Conservation (phyloP, 2,888 invertebrate species). For the Kuschelorhynchus macadamiae region DNA sequence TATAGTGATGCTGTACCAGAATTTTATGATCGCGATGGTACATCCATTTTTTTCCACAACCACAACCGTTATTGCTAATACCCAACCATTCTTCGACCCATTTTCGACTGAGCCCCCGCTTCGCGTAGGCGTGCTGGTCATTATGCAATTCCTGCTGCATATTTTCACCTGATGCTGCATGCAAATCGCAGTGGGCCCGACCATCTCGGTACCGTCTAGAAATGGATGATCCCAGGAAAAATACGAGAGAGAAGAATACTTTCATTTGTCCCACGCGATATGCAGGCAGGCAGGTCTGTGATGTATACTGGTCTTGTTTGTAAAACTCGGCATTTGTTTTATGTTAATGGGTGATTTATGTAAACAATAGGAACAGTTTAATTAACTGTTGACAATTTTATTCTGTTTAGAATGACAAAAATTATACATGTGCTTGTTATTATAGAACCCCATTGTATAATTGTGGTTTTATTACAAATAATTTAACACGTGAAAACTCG, state of each 20-base stretch:
- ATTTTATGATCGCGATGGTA: too few relatives aligned
- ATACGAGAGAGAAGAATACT: conserved; percentile 34
- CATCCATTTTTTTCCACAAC: too few relatives aligned
- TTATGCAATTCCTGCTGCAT: conserved; percentile 45
- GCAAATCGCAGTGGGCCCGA: conserved; percentile 41
- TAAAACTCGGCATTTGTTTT: conserved; percentile 8
- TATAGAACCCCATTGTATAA: too few relatives aligned
- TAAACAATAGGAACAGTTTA: too few relatives aligned
- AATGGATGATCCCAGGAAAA: conserved; percentile 43
- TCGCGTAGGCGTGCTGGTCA: conserved; percentile 32
- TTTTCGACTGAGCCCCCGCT: conserved; percentile 9
- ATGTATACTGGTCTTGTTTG: conserved; percentile 21
- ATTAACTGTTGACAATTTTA: too few relatives aligned
- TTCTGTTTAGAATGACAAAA: too few relatives aligned
- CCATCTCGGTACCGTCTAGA: conserved; percentile 42
- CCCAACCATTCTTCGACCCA: conserved; percentile 11
- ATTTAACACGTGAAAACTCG: too few relatives aligned
- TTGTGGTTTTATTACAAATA: too few relatives aligned
- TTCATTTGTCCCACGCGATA: conserved; percentile 40
- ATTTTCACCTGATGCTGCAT: conserved; percentile 48
- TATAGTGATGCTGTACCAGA: too few relatives aligned
- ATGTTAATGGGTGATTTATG: too few relatives aligned
- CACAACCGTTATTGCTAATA: conserved; percentile 4
- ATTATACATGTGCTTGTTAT: too few relatives aligned
- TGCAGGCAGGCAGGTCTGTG: conserved; percentile 14